Conservation (phyloP, 1,140 invertebrate genomes). For the Diuraphis noxia region DNA sequence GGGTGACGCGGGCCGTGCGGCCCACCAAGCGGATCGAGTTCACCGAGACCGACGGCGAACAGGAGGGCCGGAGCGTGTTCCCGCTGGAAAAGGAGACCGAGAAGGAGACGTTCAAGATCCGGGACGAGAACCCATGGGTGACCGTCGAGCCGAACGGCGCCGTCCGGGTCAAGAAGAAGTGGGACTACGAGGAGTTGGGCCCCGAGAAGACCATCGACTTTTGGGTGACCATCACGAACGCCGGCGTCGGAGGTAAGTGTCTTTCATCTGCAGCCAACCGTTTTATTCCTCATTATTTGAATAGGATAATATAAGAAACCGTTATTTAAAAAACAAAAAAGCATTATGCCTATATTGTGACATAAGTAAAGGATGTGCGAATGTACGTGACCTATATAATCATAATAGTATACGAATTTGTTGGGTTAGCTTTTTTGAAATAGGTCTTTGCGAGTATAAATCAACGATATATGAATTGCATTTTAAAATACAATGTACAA, state of each 20-base stretch:
- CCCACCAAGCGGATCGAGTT: constrained; percentile 91
- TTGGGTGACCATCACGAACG: constrained; percentile 91
- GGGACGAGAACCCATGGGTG: constrained; percentile 92
- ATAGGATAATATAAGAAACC: no score
- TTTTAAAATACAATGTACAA: no score
- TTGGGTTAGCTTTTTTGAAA: no score
- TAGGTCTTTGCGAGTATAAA: no score
- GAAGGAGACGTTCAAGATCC: constrained; percentile 88
- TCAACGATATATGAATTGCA: no score
- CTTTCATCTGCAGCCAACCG: neutral
- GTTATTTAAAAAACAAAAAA: no score
- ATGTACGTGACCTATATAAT: no score
- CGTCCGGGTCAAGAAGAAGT: constrained; percentile 91
- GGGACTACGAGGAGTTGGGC: constrained; percentile 94
- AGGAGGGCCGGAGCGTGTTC: constrained; percentile 84
- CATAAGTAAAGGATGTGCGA: no score
- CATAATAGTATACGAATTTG: neutral
- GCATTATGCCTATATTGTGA: no score
- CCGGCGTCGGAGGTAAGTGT: constrained; percentile 78
- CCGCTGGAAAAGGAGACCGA: constrained; percentile 89
- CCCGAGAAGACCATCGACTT: constrained; percentile 95
- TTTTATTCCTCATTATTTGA: neutral
- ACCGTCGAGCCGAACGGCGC: constrained; percentile 88
- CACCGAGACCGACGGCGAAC: constrained; percentile 85
- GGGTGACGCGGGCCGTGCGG: constrained; percentile 83